phyloP scores from a whole-genome alignment of 2,888 invertebrate genomes.

The Polyommatus iphigenia region DNA sequence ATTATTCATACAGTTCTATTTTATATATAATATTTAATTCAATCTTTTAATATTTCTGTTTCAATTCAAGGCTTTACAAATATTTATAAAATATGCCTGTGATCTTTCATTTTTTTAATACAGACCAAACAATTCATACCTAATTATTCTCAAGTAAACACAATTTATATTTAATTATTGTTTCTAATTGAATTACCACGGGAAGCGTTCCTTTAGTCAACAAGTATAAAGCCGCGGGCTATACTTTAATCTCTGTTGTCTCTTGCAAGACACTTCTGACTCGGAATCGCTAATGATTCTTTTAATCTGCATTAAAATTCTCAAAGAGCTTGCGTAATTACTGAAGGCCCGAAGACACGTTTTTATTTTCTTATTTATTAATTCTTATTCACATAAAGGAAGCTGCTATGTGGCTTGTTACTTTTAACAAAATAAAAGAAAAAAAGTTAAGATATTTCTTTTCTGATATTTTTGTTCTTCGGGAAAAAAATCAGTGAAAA shows the following conservation, averaged over 20 bases:
- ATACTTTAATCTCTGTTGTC: constrained; percentile 70
- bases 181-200: constrained; percentile 25
- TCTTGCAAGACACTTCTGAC: constrained; percentile 55
- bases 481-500: too few species aligned
- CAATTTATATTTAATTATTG: constrained; percentile 22
- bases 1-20: too few species aligned
- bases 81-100: not conserved
- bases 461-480: too few species aligned
- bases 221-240: constrained; percentile 52
- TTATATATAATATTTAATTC: too few species aligned
- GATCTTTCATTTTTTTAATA: not conserved
- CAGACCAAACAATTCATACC: not conserved
- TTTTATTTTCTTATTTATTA: constrained; percentile 34
- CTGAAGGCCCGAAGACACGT: constrained; percentile 33
- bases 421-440: too few species aligned
- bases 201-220: constrained; percentile 37
- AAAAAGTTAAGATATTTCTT: too few species aligned
- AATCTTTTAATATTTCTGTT: not conserved
- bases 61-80: not conserved
- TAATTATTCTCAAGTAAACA: constrained; percentile 8
- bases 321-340: constrained; percentile 53
- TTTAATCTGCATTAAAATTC: constrained; percentile 75
- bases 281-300: constrained; percentile 75
- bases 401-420: too few species aligned
- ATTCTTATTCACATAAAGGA: not conserved